Evolutionary conservation across 2,888 invertebrate genomes (phyloP), one percentile per base, ranked within the genome.

Genomic region (Phasia obesa): DNA sequence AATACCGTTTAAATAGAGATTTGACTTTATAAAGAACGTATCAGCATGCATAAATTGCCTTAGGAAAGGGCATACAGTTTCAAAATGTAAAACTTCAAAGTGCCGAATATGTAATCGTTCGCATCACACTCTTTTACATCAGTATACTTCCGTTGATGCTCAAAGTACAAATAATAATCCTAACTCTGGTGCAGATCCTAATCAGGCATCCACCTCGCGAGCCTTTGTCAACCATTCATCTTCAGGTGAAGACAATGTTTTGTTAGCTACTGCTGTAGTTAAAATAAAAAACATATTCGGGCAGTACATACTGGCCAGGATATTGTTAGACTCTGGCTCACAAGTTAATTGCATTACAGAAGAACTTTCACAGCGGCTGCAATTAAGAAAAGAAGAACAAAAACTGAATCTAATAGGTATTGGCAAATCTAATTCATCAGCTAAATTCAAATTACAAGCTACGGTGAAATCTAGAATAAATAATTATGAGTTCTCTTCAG

Each of bases 11-110:
- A 11, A 27, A 19, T 27, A 64, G 25, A 27, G 62, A 6, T 64
- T 64, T 47, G 47, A 64, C 3, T 64, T 64, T 64, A 13, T 64
- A n/a, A n/a, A n/a, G n/a, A n/a, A n/a, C n/a, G n/a, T n/a, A n/a
- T n/a, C n/a, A n/a, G n/a, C n/a, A n/a, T n/a, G n/a, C n/a, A n/a
- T n/a, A n/a, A n/a, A n/a, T n/a, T n/a, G n/a, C n/a, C n/a, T n/a
- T n/a, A n/a, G n/a, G n/a, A n/a, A n/a, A n/a, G n/a, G n/a, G n/a
- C n/a, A n/a, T n/a, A n/a, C n/a, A n/a, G n/a, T n/a, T n/a, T n/a
- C n/a, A n/a, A n/a, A n/a, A n/a, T n/a, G n/a, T n/a, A n/a, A n/a
- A n/a, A n/a, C n/a, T n/a, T n/a, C n/a, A n/a, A n/a, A n/a, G n/a
- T n/a, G n/a, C n/a, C n/a, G n/a, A n/a, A n/a, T n/a, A n/a, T n/a